Evolutionary conservation across 2,888 invertebrate genomes (phyloP).

Genomic region (Tenthredo mesomela): DNA sequence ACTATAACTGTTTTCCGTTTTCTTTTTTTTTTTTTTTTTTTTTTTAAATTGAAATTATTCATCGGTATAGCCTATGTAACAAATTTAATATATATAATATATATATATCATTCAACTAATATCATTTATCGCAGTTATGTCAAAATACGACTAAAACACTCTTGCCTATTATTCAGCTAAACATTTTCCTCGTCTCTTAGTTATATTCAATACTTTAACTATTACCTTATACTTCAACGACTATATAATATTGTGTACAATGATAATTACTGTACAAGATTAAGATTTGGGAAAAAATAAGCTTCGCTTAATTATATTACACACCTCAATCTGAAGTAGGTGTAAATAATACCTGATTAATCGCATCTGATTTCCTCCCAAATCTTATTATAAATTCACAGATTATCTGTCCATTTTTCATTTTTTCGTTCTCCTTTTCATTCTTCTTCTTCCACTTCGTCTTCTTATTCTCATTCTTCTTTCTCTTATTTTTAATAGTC

Average conservation of each 20-base stretch:
- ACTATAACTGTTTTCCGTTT: slow-evolving; percentile 1
- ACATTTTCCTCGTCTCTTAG: slow-evolving; percentile 56
- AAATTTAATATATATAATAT: slow-evolving; percentile 57
- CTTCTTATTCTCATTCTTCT: background rate
- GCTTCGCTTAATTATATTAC: slow-evolving; percentile 1
- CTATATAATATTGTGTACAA: slow-evolving; percentile 52
- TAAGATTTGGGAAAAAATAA: background rate
- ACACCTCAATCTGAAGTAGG: background rate
- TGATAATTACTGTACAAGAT: slow-evolving; percentile 45
- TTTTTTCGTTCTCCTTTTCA: background rate
- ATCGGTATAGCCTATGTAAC: slow-evolving; percentile 56
- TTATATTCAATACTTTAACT: slow-evolving; percentile 55
- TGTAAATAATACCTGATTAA: background rate
- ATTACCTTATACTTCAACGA: slow-evolving; percentile 52
- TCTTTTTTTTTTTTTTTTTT: slow-evolving; percentile 19
- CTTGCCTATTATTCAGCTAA: slow-evolving; percentile 15
- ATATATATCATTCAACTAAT: slow-evolving; percentile 42
- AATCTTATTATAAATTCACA: slow-evolving; percentile 14
- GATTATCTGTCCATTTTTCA: background rate
- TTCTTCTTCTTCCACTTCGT: background rate
- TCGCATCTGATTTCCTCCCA: background rate
- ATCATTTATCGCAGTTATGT: slow-evolving; percentile 63
- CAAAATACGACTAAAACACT: slow-evolving; percentile 68
- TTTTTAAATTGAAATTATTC: slow-evolving; percentile 50
- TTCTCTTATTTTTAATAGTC: slow-evolving; percentile 6